phyloP scores from a whole-genome alignment of 2,888 invertebrate genomes.

The Pollenia angustigena region DNA sequence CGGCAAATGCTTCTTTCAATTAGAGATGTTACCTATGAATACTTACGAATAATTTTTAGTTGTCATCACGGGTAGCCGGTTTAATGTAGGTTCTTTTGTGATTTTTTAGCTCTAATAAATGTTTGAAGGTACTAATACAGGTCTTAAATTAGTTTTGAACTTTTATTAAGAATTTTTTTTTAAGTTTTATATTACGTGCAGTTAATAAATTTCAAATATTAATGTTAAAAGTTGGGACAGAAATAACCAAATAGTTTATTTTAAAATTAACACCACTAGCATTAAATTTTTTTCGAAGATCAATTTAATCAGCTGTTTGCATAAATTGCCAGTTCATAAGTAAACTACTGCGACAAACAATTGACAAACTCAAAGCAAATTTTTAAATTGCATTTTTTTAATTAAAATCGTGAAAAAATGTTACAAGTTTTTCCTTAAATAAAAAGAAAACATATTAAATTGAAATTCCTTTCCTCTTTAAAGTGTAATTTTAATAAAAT shows the following conservation, averaged over 20 bases:
- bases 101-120: conserved; percentile 5
- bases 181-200: not conserved
- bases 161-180: not conserved
- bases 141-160: conserved; percentile 1
- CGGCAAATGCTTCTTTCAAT: conserved; percentile 12
- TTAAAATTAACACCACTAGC: conserved; percentile 9
- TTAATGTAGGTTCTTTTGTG: conserved; percentile 6
- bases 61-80: conserved; percentile 4
- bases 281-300: conserved; percentile 5
- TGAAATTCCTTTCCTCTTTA: too few species aligned
- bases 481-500: too few species aligned
- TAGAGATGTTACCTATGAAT: too few species aligned
- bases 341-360: conserved; percentile 1
- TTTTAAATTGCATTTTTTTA: too few species aligned
- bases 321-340: conserved; percentile 13
- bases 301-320: conserved; percentile 10
- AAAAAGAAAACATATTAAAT: too few species aligned
- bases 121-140: not conserved
- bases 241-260: too few species aligned
- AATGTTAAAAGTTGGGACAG: too few species aligned
- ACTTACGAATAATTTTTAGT: conserved; percentile 18
- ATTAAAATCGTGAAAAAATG: too few species aligned
- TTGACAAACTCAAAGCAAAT: not conserved
- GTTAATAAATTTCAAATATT: conserved; percentile 20
- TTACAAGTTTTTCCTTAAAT: too few species aligned